Conservation (phyloP, 1,140 invertebrate species). For the Drosophila micromelanica region DNA sequence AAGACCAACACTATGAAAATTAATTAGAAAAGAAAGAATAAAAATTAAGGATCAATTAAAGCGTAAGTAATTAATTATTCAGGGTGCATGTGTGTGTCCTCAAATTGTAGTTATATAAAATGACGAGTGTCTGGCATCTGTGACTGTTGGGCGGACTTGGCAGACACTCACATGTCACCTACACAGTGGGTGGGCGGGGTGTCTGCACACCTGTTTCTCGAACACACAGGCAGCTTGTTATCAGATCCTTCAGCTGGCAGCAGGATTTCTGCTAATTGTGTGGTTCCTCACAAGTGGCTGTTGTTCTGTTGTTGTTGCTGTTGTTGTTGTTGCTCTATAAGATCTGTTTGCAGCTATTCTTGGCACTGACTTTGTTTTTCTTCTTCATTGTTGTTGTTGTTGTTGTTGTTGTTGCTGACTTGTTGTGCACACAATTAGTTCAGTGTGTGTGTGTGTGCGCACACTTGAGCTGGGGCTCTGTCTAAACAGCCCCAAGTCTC, state of each 20-base stretch:
- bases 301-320: neutral
- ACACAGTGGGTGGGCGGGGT: conserved; percentile 9
- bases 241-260: conserved; percentile 47
- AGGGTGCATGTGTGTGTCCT: neutral
- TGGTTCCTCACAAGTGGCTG: conserved; percentile 28
- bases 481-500: conserved; percentile 23
- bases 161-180: conserved; percentile 1
- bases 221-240: conserved; percentile 39
- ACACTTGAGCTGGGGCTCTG: conserved; percentile 18
- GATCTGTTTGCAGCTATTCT: conserved; percentile 54
- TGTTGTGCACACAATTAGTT: conserved; percentile 42
- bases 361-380: conserved; percentile 52
- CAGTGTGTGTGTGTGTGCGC: conserved; percentile 2
- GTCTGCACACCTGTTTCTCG: conserved; percentile 27
- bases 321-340: conserved; percentile 12
- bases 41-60: conserved; percentile 34
- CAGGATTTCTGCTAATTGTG: conserved; percentile 43
- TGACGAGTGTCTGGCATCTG: neutral
- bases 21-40: conserved; percentile 15
- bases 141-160: neutral
- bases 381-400: conserved; percentile 24
- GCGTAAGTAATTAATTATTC: conserved; percentile 45
- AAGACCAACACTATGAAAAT: conserved; percentile 34
- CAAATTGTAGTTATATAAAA: conserved; percentile 36
- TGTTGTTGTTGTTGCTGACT: conserved; percentile 35